Evolutionary conservation across 2,888 invertebrate genomes (phyloP).

Genomic region (Drosophila dives): DNA sequence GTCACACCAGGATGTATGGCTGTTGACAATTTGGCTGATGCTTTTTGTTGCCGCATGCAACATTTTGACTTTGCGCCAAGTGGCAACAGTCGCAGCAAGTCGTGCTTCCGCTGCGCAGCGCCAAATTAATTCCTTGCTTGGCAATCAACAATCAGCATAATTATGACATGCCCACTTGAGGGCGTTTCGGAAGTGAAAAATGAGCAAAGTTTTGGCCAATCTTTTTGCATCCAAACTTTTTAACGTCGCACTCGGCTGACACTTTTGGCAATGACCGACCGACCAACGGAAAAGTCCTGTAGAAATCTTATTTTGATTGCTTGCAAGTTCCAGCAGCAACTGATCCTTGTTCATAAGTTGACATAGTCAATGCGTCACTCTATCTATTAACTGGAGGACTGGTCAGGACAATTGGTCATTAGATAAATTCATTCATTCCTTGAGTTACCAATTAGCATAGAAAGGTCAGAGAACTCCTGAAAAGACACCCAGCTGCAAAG

Average conservation of each 20-base stretch:
- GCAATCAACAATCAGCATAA: constrained; percentile 75
- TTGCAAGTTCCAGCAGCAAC: neutral
- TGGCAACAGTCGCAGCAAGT: constrained; percentile 44
- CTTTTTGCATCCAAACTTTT: constrained; percentile 26
- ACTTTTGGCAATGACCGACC: constrained; percentile 26
- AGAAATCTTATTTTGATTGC: constrained; percentile 14
- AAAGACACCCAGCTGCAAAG: constrained; percentile 1
- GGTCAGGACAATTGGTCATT: neutral
- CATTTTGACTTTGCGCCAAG: constrained; percentile 70
- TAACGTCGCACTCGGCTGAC: constrained; percentile 22
- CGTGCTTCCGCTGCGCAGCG: constrained; percentile 47
- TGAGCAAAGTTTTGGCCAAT: constrained; percentile 54
- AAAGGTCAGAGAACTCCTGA: neutral
- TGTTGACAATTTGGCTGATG: constrained; percentile 63
- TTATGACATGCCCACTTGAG: constrained; percentile 64
- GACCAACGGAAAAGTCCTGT: constrained; percentile 2
- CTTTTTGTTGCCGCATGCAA: constrained; percentile 51
- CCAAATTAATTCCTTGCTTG: constrained; percentile 74
- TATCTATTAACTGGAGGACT: neutral
- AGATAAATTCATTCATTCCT: neutral
- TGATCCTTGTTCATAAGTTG: constrained; percentile 4
- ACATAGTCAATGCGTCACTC: constrained; percentile 4
- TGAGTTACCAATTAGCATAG: neutral
- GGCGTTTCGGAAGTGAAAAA: constrained; percentile 60
- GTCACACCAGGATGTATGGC: constrained; percentile 34